A percentile compares a stretch with the other conserved stretches of the same genome.
phyloP scores from a whole-genome alignment of 2,797 vertebrate species.

The Cyclopterus lumpus region DNA sequence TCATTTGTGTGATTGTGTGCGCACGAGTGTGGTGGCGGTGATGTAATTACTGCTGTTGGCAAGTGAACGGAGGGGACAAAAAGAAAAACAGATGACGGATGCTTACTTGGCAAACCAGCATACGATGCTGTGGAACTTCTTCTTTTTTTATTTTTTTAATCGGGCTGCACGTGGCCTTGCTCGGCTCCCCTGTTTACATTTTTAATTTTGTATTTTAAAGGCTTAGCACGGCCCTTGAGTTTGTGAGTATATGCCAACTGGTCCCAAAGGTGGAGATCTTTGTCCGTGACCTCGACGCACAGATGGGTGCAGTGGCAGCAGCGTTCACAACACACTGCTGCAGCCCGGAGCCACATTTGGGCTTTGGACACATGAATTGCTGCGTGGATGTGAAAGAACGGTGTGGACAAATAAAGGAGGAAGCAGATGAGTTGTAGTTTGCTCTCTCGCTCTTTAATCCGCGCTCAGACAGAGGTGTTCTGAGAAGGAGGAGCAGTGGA shows the following conservation, averaged over 20 bases:
- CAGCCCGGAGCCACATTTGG: background rate
- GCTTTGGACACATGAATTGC: background rate
- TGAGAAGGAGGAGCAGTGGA: background rate
- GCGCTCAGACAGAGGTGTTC: background rate
- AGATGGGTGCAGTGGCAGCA: background rate
- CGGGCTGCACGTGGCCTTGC: background rate
- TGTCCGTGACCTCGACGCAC: background rate
- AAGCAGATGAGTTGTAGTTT: background rate
- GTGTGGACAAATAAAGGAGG: background rate
- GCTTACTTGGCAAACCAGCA: background rate
- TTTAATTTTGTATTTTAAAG: background rate
- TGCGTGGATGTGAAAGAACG: background rate
- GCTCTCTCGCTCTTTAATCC: constrained; percentile 1
- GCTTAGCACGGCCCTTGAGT: background rate
- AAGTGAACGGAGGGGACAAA: constrained; percentile 37
- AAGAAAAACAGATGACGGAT: background rate
- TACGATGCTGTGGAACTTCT: no score
- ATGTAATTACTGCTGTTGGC: constrained; percentile 50
- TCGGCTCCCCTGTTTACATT: background rate
- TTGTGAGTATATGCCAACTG: background rate
- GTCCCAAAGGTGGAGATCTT: no score
- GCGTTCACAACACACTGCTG: background rate
- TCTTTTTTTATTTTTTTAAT: no score
- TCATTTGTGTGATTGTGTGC: constrained; percentile 42
- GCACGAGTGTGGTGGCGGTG: constrained; percentile 25